phyloP scores from a whole-genome alignment of 2,797 vertebrate species.

The Synanceia verrucosa region DNA sequence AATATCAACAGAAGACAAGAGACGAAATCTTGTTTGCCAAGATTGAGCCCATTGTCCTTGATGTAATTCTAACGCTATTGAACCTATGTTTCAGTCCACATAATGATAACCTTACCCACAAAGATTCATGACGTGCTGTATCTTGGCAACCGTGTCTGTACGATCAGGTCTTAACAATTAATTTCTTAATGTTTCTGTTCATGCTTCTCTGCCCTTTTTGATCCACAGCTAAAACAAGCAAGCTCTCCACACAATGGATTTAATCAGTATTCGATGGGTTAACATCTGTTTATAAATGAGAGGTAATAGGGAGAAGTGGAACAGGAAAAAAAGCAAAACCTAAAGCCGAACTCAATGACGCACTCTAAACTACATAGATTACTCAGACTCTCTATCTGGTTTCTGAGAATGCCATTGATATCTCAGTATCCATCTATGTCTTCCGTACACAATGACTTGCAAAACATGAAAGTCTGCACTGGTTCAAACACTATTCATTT shows the following conservation, averaged over 20 bases:
- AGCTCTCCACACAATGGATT: not conserved
- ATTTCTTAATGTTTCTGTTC: conserved; percentile 19
- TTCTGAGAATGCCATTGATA: not conserved
- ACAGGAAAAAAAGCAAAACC: too few species aligned
- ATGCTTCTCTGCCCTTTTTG: not conserved
- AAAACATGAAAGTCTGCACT: not conserved
- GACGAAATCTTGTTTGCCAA: conserved; percentile 23
- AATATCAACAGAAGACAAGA: not conserved
- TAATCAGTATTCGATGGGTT: not conserved
- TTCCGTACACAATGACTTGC: not conserved
- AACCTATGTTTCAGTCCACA: conserved; percentile 11
- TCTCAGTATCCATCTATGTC: not conserved
- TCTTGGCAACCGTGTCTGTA: conserved; percentile 25
- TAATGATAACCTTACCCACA: conserved; percentile 10
- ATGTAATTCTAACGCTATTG: conserved; percentile 10
- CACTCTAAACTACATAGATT: not conserved
- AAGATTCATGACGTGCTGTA: conserved; percentile 12
- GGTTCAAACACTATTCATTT: not conserved
- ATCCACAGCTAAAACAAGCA: not conserved
- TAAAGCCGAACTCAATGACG: not conserved
- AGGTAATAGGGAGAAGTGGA: not conserved
- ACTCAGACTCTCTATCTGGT: not conserved
- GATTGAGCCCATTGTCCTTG: conserved; percentile 23
- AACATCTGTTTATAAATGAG: not conserved
- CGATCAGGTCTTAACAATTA: conserved; percentile 7